Evolutionary conservation across 2,888 invertebrate genomes (phyloP).

Genomic region (Eugnorisma glareosa): DNA sequence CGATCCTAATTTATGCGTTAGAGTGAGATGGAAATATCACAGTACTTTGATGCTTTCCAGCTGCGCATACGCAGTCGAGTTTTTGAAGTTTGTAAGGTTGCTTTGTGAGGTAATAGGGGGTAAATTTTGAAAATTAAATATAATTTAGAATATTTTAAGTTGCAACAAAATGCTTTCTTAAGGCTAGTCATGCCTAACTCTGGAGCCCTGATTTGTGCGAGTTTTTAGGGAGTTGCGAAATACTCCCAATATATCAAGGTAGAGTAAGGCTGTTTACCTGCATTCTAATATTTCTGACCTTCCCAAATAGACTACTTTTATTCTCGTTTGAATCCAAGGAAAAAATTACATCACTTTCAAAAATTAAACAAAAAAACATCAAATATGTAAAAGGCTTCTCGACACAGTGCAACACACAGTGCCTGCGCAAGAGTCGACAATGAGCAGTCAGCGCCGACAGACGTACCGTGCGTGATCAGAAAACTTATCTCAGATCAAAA

Average conservation of each 20-base stretch:
- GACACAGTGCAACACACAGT: slow-evolving; percentile 66
- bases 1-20: slow-evolving; percentile 66
- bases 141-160: too few species aligned
- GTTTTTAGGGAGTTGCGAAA: background rate
- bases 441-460: slow-evolving; percentile 64
- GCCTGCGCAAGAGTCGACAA: slow-evolving; percentile 60
- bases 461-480: slow-evolving; percentile 83
- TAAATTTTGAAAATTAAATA: background rate
- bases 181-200: background rate
- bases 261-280: background rate
- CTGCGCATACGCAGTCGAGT: slow-evolving; percentile 42
- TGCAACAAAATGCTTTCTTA: background rate
- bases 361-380: background rate
- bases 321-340: background rate
- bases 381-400: slow-evolving; percentile 49
- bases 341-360: background rate
- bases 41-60: slow-evolving; percentile 64
- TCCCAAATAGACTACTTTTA: background rate
- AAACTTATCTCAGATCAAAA: slow-evolving; percentile 80
- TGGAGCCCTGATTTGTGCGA: background rate
- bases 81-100: slow-evolving; percentile 52
- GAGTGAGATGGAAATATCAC: slow-evolving; percentile 67
- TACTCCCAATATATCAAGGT: background rate
- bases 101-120: slow-evolving; percentile 9
- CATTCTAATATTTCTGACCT: slow-evolving; percentile 2